phyloP scores from a whole-genome alignment of 1,140 invertebrate species.

The Zelostemma sp. region DNA sequence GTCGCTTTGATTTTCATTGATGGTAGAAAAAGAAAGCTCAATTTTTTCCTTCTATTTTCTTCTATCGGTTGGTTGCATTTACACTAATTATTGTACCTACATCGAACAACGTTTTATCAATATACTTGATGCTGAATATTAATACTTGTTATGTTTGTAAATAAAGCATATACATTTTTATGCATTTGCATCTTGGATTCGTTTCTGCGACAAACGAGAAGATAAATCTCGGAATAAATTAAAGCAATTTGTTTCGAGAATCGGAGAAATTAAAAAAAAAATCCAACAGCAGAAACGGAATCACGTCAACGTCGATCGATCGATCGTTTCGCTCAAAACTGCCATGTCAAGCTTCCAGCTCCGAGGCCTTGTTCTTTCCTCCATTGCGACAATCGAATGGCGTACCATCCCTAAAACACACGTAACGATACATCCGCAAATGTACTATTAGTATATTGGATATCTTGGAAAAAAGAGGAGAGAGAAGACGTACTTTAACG shows the following conservation, averaged over 20 bases:
- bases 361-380: slow-evolving; percentile 70
- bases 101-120: too few species aligned
- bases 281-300: slow-evolving; percentile 32
- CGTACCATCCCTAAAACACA: slow-evolving; percentile 68
- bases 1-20: too few species aligned
- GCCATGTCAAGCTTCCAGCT: slow-evolving; percentile 59
- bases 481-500: slow-evolving; percentile 62
- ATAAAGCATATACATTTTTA: background rate
- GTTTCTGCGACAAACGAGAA: too few species aligned
- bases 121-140: too few species aligned
- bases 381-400: slow-evolving; percentile 67
- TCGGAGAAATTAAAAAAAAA: background rate
- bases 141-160: slow-evolving; percentile 1
- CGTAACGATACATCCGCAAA: background rate
- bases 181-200: slow-evolving; percentile 23
- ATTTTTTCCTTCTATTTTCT: too few species aligned
- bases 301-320: slow-evolving; percentile 17
- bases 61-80: too few species aligned
- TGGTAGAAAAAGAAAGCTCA: too few species aligned
- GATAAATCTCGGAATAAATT: too few species aligned
- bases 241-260: slow-evolving; percentile 1
- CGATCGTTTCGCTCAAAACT: slow-evolving; percentile 21
- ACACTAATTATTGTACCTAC: too few species aligned
- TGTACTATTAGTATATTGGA: background rate
- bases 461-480: slow-evolving; percentile 1